These are phyloP conservation scores for Drosophila nikananu DNA, from an alignment of 1,140 invertebrate genomes.

Conservation along the genomic window DNA sequence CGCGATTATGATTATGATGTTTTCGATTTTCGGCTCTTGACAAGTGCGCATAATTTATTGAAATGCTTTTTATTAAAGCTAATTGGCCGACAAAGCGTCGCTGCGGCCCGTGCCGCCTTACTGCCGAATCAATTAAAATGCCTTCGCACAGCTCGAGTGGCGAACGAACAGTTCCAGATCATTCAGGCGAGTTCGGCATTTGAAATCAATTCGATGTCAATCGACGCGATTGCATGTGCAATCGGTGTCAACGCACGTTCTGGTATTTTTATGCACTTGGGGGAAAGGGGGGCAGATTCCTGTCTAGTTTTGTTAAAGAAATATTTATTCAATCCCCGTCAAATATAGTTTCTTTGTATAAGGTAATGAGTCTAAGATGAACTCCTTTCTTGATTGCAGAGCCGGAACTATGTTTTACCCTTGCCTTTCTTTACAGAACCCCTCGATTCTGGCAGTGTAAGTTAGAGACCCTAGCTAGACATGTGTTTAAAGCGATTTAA, in stretches of 20 bases:
- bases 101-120: slow-evolving; percentile 49
- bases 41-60: slow-evolving; percentile 70
- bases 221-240: slow-evolving; percentile 43
- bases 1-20: slow-evolving; percentile 36
- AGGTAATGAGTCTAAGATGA: too few relatives aligned
- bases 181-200: slow-evolving; percentile 49
- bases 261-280: slow-evolving; percentile 49
- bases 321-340: too few relatives aligned
- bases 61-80: slow-evolving; percentile 77
- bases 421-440: not conserved
- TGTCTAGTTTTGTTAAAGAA: too few relatives aligned
- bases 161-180: slow-evolving; percentile 63
- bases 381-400: not conserved
- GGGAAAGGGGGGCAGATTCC: not conserved
- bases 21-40: slow-evolving; percentile 26
- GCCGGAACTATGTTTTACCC: too few relatives aligned
- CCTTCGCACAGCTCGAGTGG: slow-evolving; percentile 53
- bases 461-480: slow-evolving; percentile 17
- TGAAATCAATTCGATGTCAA: slow-evolving; percentile 44
- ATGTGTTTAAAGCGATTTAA: slow-evolving; percentile 68
- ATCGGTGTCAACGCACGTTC: slow-evolving; percentile 68
- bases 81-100: slow-evolving; percentile 68
- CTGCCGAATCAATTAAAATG: slow-evolving; percentile 65
- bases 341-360: not conserved
- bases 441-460: slow-evolving; percentile 23